Conservation (phyloP, 2,888 invertebrate species). For the Drosophila neutralis region DNA sequence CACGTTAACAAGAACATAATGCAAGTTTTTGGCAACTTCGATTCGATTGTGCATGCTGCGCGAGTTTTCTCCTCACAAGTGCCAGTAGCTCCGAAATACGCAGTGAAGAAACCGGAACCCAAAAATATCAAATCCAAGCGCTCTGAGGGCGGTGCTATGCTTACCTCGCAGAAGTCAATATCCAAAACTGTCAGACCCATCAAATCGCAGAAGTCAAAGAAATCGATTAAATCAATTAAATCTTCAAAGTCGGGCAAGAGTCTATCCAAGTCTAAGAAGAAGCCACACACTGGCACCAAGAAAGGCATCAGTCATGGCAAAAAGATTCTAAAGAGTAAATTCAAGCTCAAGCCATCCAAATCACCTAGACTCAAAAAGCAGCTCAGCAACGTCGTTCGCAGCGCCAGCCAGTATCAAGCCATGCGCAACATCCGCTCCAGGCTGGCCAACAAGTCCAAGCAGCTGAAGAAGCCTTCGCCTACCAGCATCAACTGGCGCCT, state of each 20-base stretch:
- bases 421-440: constrained; percentile 51
- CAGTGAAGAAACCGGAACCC: constrained; percentile 36
- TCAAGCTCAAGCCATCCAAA: constrained; percentile 6
- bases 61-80: constrained; percentile 56
- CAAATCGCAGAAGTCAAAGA: constrained; percentile 51
- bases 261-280: constrained; percentile 23
- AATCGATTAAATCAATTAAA: constrained; percentile 48
- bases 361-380: constrained; percentile 17
- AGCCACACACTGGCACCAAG: constrained; percentile 9
- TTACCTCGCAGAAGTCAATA: constrained; percentile 30
- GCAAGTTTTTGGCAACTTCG: constrained; percentile 75
- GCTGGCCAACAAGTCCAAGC: constrained; percentile 31
- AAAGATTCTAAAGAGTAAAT: constrained; percentile 56
- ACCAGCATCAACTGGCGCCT: constrained; percentile 68
- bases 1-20: constrained; percentile 78
- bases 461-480: constrained; percentile 38
- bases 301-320: constrained; percentile 49
- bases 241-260: constrained; percentile 46
- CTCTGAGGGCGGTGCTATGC: constrained; percentile 54
- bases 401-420: constrained; percentile 64
- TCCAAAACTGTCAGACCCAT: constrained; percentile 28
- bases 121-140: constrained; percentile 14
- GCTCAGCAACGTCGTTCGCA: constrained; percentile 46
- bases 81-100: constrained; percentile 57
- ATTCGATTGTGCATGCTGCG: constrained; percentile 69